Percentiles rank a stretch among this genome's conserved stretches.
These are phyloP conservation scores for Xestoiulus laeticollis DNA, from an alignment of 2,888 invertebrate species.

Conservation along the genomic window DNA sequence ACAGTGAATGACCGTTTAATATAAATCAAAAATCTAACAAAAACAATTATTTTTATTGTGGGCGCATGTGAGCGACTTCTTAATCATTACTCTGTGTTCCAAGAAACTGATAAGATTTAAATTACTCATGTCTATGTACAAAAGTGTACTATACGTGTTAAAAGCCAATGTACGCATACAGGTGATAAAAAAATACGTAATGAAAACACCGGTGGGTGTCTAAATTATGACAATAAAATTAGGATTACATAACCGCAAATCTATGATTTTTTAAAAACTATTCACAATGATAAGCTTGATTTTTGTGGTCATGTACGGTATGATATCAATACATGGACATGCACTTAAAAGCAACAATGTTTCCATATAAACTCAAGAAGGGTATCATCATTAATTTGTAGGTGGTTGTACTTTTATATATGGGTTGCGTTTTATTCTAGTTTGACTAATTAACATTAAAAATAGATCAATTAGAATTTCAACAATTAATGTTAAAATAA, in stretches of 20 bases:
- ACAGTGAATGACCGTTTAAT: conserved; percentile 34
- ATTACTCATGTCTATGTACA: background rate
- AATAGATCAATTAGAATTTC: background rate
- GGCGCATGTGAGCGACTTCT: background rate
- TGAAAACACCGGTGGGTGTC: background rate
- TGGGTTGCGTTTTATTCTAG: background rate
- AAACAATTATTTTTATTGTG: background rate
- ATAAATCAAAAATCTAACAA: background rate
- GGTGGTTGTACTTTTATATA: background rate
- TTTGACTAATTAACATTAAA: background rate
- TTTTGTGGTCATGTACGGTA: too few relatives aligned
- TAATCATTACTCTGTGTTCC: background rate
- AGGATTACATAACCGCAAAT: background rate
- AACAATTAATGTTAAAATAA: background rate
- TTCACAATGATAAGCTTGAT: too few relatives aligned
- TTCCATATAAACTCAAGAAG: too few relatives aligned
- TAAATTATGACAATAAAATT: background rate
- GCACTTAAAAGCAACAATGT: too few relatives aligned
- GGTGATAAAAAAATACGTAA: background rate
- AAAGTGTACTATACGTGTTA: background rate
- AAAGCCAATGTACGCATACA: background rate
- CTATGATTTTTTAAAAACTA: too few relatives aligned
- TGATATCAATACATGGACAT: too few relatives aligned
- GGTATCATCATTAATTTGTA: background rate
- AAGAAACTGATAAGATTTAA: background rate